Evolutionary conservation across 2,888 invertebrate species (phyloP).

Genomic region (Epinotia nisella): DNA sequence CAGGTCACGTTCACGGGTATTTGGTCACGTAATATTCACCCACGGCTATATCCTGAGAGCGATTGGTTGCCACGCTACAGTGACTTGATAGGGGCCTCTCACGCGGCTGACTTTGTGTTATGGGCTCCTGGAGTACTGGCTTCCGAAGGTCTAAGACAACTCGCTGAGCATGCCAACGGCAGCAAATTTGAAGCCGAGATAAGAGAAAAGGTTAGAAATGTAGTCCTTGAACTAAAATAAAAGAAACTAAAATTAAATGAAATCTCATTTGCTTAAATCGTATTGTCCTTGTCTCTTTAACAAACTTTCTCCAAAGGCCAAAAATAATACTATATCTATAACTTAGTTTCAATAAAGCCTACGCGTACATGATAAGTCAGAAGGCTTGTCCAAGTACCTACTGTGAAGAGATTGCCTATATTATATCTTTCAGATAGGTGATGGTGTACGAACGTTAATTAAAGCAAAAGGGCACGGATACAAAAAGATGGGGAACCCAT

Average conservation of each 20-base stretch:
- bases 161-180: constrained; percentile 74
- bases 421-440: constrained; percentile 63
- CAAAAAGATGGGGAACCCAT: constrained; percentile 69
- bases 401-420: too few relatives aligned
- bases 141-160: constrained; percentile 66
- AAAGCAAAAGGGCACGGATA: constrained; percentile 78
- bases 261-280: too few relatives aligned
- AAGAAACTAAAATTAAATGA: background rate
- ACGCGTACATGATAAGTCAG: background rate
- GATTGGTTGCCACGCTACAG: constrained; percentile 75
- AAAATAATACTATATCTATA: background rate
- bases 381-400: background rate
- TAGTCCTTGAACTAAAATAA: background rate
- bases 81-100: constrained; percentile 75
- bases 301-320: too few relatives aligned
- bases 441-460: constrained; percentile 73
- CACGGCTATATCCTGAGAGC: constrained; percentile 71
- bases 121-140: constrained; percentile 74
- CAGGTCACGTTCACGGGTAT: constrained; percentile 73
- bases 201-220: constrained; percentile 63
- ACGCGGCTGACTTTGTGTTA: constrained; percentile 64
- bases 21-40: constrained; percentile 78
- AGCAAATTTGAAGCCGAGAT: constrained; percentile 72
- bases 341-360: background rate
- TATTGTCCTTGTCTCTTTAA: too few relatives aligned